phyloP scores from a whole-genome alignment of 2,113 vertebrate species.

The Xiphophorus couchianus region DNA sequence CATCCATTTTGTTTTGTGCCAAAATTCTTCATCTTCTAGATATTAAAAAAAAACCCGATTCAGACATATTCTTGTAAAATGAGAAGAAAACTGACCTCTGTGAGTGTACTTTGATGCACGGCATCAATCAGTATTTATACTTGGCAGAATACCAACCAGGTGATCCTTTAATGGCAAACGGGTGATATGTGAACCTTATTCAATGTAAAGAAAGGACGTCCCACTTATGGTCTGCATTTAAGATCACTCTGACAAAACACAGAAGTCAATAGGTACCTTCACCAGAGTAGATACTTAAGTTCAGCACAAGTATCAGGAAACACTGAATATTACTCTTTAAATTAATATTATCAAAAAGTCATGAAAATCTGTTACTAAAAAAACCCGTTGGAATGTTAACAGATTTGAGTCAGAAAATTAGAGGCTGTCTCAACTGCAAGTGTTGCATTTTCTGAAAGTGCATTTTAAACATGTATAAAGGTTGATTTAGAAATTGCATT shows the following conservation, averaged over 20 bases:
- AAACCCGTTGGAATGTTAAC: neutral
- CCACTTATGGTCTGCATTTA: conserved; percentile 24
- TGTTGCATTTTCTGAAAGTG: conserved; percentile 17
- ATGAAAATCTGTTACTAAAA: neutral
- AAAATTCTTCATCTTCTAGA: conserved; percentile 7
- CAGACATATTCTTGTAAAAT: conserved; percentile 14
- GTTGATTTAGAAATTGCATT: conserved; percentile 15
- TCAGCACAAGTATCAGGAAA: neutral
- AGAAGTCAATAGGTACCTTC: conserved; percentile 31
- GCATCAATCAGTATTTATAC: conserved; percentile 42
- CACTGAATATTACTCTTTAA: neutral
- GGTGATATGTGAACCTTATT: neutral
- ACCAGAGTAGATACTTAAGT: conserved; percentile 32
- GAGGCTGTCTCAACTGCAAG: neutral
- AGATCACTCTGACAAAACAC: conserved; percentile 31
- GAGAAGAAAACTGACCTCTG: conserved; percentile 20
- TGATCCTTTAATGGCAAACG: conserved; percentile 19
- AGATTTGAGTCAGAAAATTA: neutral
- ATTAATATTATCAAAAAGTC: neutral
- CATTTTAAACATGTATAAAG: conserved; percentile 1
- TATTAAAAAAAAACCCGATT: too few relatives aligned
- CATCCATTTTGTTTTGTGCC: neutral
- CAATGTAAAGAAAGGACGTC: conserved; percentile 17
- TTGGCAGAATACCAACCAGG: conserved; percentile 28
- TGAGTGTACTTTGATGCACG: conserved; percentile 40